Evolutionary conservation across 2,888 invertebrate species (phyloP), one percentile per base, ranked within the genome.

Genomic region (Erebia ligea): DNA sequence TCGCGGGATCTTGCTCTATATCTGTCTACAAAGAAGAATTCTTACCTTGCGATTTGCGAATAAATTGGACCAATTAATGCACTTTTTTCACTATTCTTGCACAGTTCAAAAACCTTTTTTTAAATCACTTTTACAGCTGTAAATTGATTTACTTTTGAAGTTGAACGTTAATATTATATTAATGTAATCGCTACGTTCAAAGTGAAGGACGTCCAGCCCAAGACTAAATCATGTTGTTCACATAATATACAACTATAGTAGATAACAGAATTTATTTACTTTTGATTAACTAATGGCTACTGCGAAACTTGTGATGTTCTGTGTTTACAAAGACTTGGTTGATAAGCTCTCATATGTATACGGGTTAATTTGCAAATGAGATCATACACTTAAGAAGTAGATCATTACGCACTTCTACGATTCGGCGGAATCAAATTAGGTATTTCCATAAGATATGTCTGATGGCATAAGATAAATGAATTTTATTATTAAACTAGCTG

Each of bases 331-430:
- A 68, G 54, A 68, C 62, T 45, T 25, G 17, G 10, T 56, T 66
- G 86, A 86, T 83, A 81, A 82, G 77, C 57, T 42, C 34, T 5
- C 11, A 21, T 56, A 56, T 21, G 56, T 56, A 19, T 17, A 72
- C 73, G 70, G 81, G 79, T 80, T 80, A 80, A 82, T 82, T 83
- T 80, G 76, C 81, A 77, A 80, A 86, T 88, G 87, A 87, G 83
- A 85, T 88, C 88, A 88, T 82, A 76, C 52, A 54, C 64, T 25
- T 45, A 19, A 48, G 21, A 48, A 48, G 48, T 62, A 63, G n/a
- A 9, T 50, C 25, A 25, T 45, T 61, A 45, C 19, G 19, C 40
- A 61, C 61, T 61, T 34, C 11, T 40, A 40, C n/a, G 17, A 59
- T 59, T 40, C 40, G 13, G 40, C 40, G 34, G 17, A 59, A 59